Percentiles rank a stretch among this genome's conserved stretches.
Conservation (phyloP, 2,113 vertebrate genomes). For the Centropus bengalensis region DNA sequence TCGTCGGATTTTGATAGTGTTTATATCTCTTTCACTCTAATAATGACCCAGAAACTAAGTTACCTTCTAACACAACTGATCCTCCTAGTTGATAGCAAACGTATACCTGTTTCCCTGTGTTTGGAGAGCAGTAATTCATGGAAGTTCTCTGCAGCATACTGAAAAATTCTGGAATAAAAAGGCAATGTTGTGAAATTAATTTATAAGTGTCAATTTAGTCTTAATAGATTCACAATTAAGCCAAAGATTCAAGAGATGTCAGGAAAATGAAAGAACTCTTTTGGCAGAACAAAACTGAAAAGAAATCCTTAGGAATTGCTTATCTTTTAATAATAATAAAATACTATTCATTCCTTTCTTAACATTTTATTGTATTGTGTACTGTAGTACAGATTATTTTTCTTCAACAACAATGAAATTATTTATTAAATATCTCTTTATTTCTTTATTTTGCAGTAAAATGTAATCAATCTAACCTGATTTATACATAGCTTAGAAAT, state of each 20-base stretch:
- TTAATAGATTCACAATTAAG: background rate
- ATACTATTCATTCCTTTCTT: background rate
- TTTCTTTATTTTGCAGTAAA: constrained; percentile 42
- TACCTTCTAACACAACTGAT: background rate
- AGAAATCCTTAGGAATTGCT: background rate
- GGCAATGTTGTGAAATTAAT: background rate
- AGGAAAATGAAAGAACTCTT: background rate
- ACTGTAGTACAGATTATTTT: background rate
- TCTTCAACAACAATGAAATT: background rate
- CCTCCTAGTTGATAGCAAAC: background rate
- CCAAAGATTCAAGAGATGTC: background rate
- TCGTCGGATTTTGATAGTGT: background rate
- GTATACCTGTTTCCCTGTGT: background rate
- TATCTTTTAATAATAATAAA: background rate
- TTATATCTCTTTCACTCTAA: constrained; percentile 3
- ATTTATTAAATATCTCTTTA: constrained; percentile 32
- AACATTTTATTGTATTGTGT: constrained; percentile 6
- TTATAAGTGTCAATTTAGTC: background rate
- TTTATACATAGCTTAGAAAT: constrained; percentile 55
- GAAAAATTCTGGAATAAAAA: constrained; percentile 11
- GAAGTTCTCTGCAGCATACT: background rate
- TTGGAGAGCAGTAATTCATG: background rate
- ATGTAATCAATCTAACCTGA: constrained; percentile 27
- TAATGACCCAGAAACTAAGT: background rate
- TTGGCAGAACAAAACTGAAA: background rate